Percentiles rank a stretch among this genome's conserved stretches.
Evolutionary conservation across 2,888 invertebrate genomes (phyloP).

Genomic region (Carpatolechia fugitivella): DNA sequence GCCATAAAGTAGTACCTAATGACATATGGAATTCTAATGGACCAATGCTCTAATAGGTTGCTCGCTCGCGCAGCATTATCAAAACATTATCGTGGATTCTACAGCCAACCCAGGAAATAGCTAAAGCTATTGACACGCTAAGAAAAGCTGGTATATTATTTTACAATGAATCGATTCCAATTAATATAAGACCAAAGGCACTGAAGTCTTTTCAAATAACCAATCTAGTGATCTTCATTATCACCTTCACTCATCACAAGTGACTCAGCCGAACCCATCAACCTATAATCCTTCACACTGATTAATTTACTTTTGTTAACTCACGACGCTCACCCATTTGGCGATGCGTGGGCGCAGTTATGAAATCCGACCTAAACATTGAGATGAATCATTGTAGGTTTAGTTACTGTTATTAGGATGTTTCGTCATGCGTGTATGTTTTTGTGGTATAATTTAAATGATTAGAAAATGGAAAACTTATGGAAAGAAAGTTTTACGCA

Average conservation of each 20-base stretch:
- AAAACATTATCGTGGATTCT: no score
- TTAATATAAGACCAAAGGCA: neutral
- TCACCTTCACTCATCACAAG: constrained; percentile 3
- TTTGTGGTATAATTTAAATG: neutral
- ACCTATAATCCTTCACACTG: constrained; percentile 19
- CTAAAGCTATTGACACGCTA: neutral
- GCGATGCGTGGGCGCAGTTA: constrained; percentile 33
- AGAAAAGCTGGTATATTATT: neutral
- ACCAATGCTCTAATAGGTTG: no score
- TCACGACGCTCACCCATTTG: constrained; percentile 28
- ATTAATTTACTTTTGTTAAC: constrained; percentile 37
- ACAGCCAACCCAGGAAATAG: no score
- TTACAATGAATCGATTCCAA: no score
- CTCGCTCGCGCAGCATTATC: no score
- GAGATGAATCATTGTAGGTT: constrained; percentile 4
- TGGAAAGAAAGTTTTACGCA: no score
- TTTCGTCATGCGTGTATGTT: constrained; percentile 3
- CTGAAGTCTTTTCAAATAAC: neutral
- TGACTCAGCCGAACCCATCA: constrained; percentile 20
- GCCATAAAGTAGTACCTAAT: no score
- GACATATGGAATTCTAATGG: no score
- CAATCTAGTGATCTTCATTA: neutral
- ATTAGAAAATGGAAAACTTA: no score
- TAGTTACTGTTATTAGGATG: constrained; percentile 1
- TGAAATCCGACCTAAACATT: constrained; percentile 28